Evolutionary conservation across 2,888 invertebrate genomes (phyloP).

Genomic region (Lasioglossum lativentre): DNA sequence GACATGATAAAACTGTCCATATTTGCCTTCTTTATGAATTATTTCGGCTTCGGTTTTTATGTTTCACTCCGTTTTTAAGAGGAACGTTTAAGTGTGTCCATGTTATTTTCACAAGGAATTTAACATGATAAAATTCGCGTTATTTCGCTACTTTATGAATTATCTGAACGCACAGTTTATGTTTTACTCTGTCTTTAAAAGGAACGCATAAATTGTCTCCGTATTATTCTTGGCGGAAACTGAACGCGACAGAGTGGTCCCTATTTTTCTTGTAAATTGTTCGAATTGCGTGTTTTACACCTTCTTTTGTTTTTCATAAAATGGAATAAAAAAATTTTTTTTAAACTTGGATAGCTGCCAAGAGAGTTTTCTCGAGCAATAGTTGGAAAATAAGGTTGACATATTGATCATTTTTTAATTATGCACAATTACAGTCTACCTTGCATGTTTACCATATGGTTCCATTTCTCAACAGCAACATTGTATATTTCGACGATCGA

Average conservation of each 20-base stretch:
- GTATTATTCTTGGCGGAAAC: not conserved
- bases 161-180: not conserved
- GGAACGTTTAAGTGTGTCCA: not conserved
- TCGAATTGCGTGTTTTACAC: not conserved
- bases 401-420: not conserved
- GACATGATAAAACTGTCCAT: not conserved
- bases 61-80: not conserved
- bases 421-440: not conserved
- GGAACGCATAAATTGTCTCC: not conserved
- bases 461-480: not conserved
- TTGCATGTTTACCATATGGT: not conserved
- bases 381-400: too few relatives aligned
- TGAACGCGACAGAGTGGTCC: not conserved
- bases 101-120: not conserved
- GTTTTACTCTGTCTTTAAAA: not conserved
- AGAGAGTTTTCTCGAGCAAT: too few relatives aligned
- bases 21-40: not conserved
- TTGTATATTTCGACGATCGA: not conserved
- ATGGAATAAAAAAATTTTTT: too few relatives aligned
- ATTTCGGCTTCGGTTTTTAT: not conserved
- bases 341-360: too few relatives aligned
- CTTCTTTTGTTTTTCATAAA: not conserved
- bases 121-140: not conserved
- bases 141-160: not conserved
- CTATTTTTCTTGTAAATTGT: not conserved